These are phyloP conservation scores for Zaprionus vittiger DNA, from an alignment of 1,140 invertebrate genomes.

Conservation along the genomic window DNA sequence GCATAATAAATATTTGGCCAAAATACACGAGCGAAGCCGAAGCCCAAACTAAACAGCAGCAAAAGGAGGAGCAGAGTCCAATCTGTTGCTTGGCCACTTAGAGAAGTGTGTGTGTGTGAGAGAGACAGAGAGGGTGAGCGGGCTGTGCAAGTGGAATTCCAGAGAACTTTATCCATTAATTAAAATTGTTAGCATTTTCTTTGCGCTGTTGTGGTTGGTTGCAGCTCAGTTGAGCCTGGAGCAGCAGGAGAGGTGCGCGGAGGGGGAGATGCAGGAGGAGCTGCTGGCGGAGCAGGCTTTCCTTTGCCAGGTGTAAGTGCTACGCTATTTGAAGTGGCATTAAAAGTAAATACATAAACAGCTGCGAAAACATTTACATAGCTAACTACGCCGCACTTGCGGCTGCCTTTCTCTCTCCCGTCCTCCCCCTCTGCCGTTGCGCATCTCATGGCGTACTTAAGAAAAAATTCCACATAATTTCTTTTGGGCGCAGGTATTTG, in stretches of 20 bases:
- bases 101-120: not conserved
- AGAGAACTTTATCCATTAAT: slow-evolving; percentile 81
- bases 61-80: slow-evolving; percentile 1
- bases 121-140: slow-evolving; percentile 4
- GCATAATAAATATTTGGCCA: not conserved
- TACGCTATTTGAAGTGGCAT: slow-evolving; percentile 53
- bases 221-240: slow-evolving; percentile 39
- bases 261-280: not conserved
- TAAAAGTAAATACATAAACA: slow-evolving; percentile 81
- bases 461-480: slow-evolving; percentile 36
- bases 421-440: not conserved
- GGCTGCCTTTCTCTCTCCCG: slow-evolving; percentile 11
- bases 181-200: slow-evolving; percentile 73
- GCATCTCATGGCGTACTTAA: slow-evolving; percentile 15
- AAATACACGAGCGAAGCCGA: not conserved
- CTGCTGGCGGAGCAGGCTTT: not conserved
- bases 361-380: slow-evolving; percentile 76
- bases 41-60: not conserved
- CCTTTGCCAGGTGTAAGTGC: not conserved
- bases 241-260: slow-evolving; percentile 17
- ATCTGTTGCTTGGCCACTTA: slow-evolving; percentile 18
- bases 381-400: slow-evolving; percentile 67
- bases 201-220: slow-evolving; percentile 63
- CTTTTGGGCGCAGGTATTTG: slow-evolving; percentile 32
- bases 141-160: slow-evolving; percentile 48